Conservation (phyloP, 2,797 vertebrate genomes). For the Arremon aurantiirostris region DNA sequence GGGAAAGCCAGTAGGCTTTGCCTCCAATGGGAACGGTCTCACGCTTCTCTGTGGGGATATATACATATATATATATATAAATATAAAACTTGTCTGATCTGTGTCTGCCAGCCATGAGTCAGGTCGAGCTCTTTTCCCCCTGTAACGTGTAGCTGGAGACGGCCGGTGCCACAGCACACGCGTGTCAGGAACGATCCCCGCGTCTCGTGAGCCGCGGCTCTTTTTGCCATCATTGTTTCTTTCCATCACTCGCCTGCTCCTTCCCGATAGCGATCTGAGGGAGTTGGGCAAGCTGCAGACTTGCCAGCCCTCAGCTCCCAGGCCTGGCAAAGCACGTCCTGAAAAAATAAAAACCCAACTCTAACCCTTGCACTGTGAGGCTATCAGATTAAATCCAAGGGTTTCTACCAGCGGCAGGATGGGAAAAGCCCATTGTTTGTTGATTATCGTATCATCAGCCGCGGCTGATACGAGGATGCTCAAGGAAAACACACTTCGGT, state of each 20-base stretch:
- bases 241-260: constrained; percentile 50
- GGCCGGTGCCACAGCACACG: constrained; percentile 26
- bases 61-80: not conserved
- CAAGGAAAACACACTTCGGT: constrained; percentile 76
- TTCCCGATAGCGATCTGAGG: constrained; percentile 52
- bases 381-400: constrained; percentile 72
- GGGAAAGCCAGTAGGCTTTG: constrained; percentile 26
- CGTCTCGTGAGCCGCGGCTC: constrained; percentile 22
- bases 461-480: constrained; percentile 68
- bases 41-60: not conserved
- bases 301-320: constrained; percentile 64
- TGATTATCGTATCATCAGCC: constrained; percentile 71
- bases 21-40: constrained; percentile 39
- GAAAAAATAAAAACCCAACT: not conserved
- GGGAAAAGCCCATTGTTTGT: constrained; percentile 74
- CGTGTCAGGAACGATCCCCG: constrained; percentile 42
- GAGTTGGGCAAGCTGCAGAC: constrained; percentile 56
- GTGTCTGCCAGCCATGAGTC: constrained; percentile 67
- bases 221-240: constrained; percentile 63
- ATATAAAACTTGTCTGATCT: constrained; percentile 46
- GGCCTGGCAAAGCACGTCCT: constrained; percentile 37
- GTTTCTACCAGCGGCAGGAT: constrained; percentile 64
- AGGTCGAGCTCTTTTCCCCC: constrained; percentile 62
- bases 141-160: constrained; percentile 48
- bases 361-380: constrained; percentile 24